Conservation (phyloP, 2,797 vertebrate genomes). For the Molossus alvarezi region DNA sequence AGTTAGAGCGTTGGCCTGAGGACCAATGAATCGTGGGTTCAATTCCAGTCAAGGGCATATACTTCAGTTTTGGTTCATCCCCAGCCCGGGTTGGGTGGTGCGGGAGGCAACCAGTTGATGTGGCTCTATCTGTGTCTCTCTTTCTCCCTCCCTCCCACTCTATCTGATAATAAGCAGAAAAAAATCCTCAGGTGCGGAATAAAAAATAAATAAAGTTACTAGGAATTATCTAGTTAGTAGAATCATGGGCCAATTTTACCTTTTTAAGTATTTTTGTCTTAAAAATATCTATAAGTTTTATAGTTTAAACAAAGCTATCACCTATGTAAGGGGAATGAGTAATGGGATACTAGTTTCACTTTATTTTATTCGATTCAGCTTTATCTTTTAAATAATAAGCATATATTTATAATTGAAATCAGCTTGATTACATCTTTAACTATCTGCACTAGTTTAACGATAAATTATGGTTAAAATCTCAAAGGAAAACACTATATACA, state of each 20-base stretch:
- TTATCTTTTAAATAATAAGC: constrained; percentile 26
- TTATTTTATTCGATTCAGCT: constrained; percentile 4
- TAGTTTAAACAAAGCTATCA: constrained; percentile 53
- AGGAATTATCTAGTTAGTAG: background rate
- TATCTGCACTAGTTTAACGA: background rate
- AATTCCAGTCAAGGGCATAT: too few relatives aligned
- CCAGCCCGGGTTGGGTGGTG: too few relatives aligned
- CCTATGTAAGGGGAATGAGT: background rate
- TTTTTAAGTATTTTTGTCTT: constrained; percentile 43
- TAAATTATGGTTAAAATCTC: constrained; percentile 40
- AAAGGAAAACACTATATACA: constrained; percentile 46
- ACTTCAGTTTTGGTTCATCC: too few relatives aligned
- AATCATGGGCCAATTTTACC: constrained; percentile 26
- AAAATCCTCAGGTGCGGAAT: too few relatives aligned
- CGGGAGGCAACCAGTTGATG: too few relatives aligned
- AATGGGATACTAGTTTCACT: background rate
- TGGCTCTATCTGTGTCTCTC: too few relatives aligned
- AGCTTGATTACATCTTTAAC: constrained; percentile 50
- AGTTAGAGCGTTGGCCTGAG: too few relatives aligned
- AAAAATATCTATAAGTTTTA: constrained; percentile 18
- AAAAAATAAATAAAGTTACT: background rate
- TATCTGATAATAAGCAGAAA: too few relatives aligned
- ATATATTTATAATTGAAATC: constrained; percentile 39
- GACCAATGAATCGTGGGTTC: too few relatives aligned
- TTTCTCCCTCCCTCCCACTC: too few relatives aligned